These are phyloP conservation scores for Ardeotis arabs DNA, from an alignment of 2,113 vertebrate genomes.

Conservation along the genomic window DNA sequence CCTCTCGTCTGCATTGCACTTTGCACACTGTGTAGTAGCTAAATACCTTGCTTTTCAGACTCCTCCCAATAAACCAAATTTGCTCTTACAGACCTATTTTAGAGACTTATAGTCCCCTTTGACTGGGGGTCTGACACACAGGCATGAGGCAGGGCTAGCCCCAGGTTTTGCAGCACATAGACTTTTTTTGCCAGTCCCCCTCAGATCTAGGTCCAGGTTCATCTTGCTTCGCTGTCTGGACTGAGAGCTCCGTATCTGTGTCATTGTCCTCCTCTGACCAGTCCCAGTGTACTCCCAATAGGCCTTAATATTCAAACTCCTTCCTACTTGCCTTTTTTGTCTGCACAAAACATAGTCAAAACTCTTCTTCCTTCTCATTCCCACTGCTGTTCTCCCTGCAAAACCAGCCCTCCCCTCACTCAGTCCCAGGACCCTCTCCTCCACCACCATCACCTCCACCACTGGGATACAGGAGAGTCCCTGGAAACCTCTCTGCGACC, in stretches of 20 bases:
- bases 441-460: not conserved
- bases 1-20: not conserved
- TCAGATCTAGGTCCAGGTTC: not conserved
- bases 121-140: not conserved
- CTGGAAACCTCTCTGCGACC: not conserved
- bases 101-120: not conserved
- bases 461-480: not conserved
- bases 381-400: not conserved
- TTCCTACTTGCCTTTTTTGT: not conserved
- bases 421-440: not conserved
- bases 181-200: not conserved
- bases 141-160: not conserved
- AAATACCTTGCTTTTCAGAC: not conserved
- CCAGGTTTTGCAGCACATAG: not conserved
- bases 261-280: not conserved
- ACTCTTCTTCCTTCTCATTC: not conserved
- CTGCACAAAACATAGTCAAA: not conserved
- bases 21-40: fast-evolving
- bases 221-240: not conserved
- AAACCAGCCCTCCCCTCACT: not conserved
- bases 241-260: not conserved
- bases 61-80: not conserved
- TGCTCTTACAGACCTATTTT: not conserved
- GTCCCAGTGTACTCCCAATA: not conserved
- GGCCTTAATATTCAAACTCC: not conserved